phyloP scores from a whole-genome alignment of 2,888 invertebrate genomes.

The Euclidia mi region DNA sequence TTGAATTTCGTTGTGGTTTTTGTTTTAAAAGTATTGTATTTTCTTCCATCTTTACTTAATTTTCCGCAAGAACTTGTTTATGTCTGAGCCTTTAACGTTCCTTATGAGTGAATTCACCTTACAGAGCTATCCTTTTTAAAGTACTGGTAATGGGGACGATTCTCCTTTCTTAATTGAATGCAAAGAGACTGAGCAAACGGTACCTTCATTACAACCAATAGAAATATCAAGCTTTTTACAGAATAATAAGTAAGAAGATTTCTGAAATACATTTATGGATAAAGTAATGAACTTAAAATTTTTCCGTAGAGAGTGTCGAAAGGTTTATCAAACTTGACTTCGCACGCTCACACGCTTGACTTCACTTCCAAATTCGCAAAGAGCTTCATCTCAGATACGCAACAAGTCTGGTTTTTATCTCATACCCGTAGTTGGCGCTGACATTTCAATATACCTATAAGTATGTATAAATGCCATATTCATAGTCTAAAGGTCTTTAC shows the following conservation, averaged over 20 bases:
- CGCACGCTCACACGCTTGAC: too few species aligned
- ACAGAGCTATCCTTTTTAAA: conserved; percentile 13
- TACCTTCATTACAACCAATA: conserved; percentile 15
- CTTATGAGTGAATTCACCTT: conserved; percentile 28
- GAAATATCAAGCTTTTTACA: conserved; percentile 3
- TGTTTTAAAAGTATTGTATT: conserved; percentile 40
- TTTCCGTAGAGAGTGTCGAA: too few species aligned
- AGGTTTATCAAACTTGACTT: too few species aligned
- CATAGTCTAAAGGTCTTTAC: too few species aligned
- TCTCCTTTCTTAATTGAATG: conserved; percentile 13
- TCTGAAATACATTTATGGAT: background rate
- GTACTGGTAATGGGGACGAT: conserved; percentile 7
- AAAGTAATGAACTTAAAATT: conserved; percentile 12
- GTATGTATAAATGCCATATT: too few species aligned
- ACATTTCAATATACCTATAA: too few species aligned
- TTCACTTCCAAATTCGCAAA: too few species aligned
- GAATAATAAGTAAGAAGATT: conserved; percentile 8
- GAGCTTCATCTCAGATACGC: too few species aligned
- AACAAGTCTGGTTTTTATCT: too few species aligned
- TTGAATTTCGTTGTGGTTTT: conserved; percentile 54
- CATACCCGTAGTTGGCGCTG: too few species aligned
- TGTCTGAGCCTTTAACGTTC: conserved; percentile 19
- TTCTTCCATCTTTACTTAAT: conserved; percentile 35
- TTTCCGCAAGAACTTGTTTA: conserved; percentile 27
- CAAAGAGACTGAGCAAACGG: conserved; percentile 11